Evolutionary conservation across 2,888 invertebrate species (phyloP), one percentile per base, ranked within the genome.

Genomic region (Adelphocoris suturalis): DNA sequence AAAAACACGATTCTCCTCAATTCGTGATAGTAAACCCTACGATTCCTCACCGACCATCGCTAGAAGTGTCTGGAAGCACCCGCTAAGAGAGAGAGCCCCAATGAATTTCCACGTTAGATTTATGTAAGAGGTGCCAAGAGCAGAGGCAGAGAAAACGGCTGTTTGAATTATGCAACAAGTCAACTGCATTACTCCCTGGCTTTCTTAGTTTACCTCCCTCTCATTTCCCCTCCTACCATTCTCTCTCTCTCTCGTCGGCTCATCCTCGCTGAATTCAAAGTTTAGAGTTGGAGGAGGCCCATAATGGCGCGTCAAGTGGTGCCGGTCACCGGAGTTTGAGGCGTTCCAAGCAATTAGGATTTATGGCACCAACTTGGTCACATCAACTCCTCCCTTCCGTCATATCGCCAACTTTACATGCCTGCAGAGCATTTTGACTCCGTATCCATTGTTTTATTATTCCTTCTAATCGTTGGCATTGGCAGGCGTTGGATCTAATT

Each of bases 81-180:
- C 68, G 12, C 46, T 3, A 80, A 80, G 46, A 47, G 78, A 9
- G 46, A 47, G 68, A 68, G 19, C 68, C 23, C 68, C 82, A 52
- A 82, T 82, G 82, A 82, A 82, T 82, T 82, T 82, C 55, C 55
- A 19, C 52, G 27, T 23, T 82, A 23, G 82, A 82, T 82, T 82
- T 82, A 82, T 82, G 82, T 82, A 47, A 81, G 82, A 55, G 82
- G 82, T 82, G 82, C 52, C 82, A 52, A 14, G 52, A 52, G 82
- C 82, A 82, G 48, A n/a, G 82, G 27, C 23, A 27, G 47, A 52
- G 82, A 48, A 46, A 52, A 52, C 16, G 55, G 52, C 23, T 52
- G 82, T 82, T 82, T 82, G 82, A 82, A 82, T 82, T 82, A 82
- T 82, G 82, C 82, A 82, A 52, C 82, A 82, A 82, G 82, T 82